phyloP scores from a whole-genome alignment of 2,888 invertebrate genomes.

The Cantharis nigra region DNA sequence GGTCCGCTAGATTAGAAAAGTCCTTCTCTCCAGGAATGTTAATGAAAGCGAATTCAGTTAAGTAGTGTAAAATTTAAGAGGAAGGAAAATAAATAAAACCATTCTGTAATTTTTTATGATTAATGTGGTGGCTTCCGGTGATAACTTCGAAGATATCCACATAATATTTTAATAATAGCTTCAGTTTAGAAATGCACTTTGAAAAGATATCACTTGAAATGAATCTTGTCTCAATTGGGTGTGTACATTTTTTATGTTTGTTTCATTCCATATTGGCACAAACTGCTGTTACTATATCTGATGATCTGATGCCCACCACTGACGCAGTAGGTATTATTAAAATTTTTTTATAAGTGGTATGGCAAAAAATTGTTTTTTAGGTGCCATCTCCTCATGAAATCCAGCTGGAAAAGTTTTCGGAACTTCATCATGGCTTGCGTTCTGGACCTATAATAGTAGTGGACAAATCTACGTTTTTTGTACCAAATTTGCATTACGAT shows the following conservation, averaged over 20 bases:
- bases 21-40: no score
- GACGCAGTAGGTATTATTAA: background rate
- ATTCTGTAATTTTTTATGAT: background rate
- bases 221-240: background rate
- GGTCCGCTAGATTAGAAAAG: no score
- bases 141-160: background rate
- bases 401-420: slow-evolving; percentile 15
- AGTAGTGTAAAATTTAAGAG: background rate
- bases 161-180: background rate
- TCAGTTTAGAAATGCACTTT: background rate
- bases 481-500: slow-evolving; percentile 39
- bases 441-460: slow-evolving; percentile 40
- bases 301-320: background rate
- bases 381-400: background rate
- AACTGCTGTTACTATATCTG: background rate
- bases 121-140: background rate
- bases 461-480: slow-evolving; percentile 39
- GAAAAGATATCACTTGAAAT: background rate
- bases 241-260: background rate
- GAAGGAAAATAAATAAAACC: background rate
- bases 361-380: background rate
- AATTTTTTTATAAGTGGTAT: background rate
- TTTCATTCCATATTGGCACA: background rate
- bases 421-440: slow-evolving; percentile 24
- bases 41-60: no score